These are phyloP conservation scores for Rattus norvegicus DNA, from an alignment of 2,113 vertebrate genomes.

Conservation along the genomic window DNA sequence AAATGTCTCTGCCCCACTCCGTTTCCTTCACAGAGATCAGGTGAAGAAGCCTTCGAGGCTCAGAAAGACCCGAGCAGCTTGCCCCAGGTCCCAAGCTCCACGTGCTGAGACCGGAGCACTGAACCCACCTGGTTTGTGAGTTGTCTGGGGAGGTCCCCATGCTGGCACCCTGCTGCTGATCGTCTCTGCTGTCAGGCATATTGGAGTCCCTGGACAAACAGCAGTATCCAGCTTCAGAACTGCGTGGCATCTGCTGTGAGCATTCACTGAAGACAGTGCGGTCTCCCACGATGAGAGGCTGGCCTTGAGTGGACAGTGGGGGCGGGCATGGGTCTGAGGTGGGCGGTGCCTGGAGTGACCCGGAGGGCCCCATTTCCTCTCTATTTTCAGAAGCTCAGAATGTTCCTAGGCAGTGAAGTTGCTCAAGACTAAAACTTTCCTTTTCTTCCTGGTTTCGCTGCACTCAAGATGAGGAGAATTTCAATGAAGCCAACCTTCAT, in stretches of 20 bases:
- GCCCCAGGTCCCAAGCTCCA: not conserved
- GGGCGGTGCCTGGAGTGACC: slow-evolving; percentile 76
- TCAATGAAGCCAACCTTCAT: slow-evolving; percentile 85
- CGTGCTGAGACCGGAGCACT: fast-evolving
- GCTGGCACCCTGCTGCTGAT: not conserved
- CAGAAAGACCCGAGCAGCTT: not conserved
- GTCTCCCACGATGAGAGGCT: slow-evolving; percentile 38
- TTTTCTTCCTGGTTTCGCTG: slow-evolving; percentile 81
- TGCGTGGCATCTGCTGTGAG: not conserved
- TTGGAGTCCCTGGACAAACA: slow-evolving; percentile 46
- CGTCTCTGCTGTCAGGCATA: slow-evolving; percentile 76
- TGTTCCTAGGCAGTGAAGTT: slow-evolving; percentile 71
- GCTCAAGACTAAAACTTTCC: slow-evolving; percentile 81
- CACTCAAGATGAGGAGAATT: slow-evolving; percentile 84
- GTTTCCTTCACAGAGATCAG: not conserved
- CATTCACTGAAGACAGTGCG: slow-evolving; percentile 48
- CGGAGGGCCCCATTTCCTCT: slow-evolving; percentile 78
- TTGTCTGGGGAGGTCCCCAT: slow-evolving; percentile 57
- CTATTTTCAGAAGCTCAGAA: slow-evolving; percentile 81
- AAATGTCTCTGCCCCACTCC: too few relatives aligned
- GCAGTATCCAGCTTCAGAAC: slow-evolving; percentile 37
- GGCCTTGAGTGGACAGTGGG: slow-evolving; percentile 44
- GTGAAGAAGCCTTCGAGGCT: not conserved
- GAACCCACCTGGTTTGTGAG: slow-evolving; percentile 74
- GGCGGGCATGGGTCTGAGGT: slow-evolving; percentile 62